Evolutionary conservation across 2,113 vertebrate genomes (phyloP), one percentile per base, ranked within the genome.

Genomic region (Embiotoca jacksoni): DNA sequence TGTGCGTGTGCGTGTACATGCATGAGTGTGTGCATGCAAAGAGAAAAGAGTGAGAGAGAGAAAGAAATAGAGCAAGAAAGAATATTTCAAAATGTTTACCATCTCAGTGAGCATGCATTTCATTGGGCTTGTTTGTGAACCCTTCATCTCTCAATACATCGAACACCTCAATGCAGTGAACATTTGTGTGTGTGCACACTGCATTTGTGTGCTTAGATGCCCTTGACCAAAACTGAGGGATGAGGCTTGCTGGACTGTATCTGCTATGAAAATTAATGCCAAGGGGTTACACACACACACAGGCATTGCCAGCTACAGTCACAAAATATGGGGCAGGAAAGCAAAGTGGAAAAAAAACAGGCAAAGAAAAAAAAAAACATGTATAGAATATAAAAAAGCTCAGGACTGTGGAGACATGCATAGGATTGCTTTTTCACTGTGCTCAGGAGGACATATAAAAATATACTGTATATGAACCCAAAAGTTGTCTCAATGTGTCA

Each of bases 171-270:
- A 60, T 80, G 57, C 72, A 65, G 62, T 73, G 57, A 72, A 66
- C 81, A 62, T 82, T 37, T 80, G 72, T 44, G 61, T 13, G 35
- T 58, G 16, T 57, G 46, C 62, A 32, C 56, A 50, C 44, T 72
- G 44, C 81, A 68, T 85, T 71, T 68, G 60, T 75, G 63, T 50
- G 73, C 63, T 71, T 74, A 75, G 83, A 86, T 90, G 84, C 84
- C 89, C 89, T 93, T 92, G 91, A 89, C 85, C 85, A 71, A 73
- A 89, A 76, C 76, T 70, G 78, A 85, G 74, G 71, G 82, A 89
- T 89, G 88, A 78, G 58, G 79, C 61, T 80, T 71, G 81, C 78
- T 32, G 55, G 75, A 83, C 84, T 82, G 75, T 84, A 89, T 87
- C 88, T 88, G 56, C 67, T 81, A 72, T 81, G 82, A 89, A 91